These are phyloP conservation scores for Drosophila insularis DNA, from an alignment of 1,140 invertebrate species.

Conservation along the genomic window DNA sequence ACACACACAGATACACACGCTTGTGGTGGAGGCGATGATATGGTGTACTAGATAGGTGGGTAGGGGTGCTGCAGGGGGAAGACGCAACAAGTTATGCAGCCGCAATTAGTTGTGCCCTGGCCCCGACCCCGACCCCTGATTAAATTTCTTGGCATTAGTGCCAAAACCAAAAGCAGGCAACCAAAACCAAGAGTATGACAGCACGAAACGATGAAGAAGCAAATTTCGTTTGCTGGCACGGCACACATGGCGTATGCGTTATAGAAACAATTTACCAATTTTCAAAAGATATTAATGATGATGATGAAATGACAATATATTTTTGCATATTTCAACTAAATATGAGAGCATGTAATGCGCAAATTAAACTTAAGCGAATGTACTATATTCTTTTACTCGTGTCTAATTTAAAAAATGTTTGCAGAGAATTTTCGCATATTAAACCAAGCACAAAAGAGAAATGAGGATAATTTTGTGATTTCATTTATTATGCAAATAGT, in stretches of 20 bases:
- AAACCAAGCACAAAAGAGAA: neutral
- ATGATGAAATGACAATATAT: neutral
- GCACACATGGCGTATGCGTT: neutral
- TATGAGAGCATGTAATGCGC: neutral
- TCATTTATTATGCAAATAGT: conserved; percentile 71
- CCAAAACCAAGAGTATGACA: neutral
- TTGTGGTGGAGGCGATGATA: conserved; percentile 18
- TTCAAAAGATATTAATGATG: neutral
- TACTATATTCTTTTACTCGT: neutral
- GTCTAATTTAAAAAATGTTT: neutral
- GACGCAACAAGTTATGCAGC: conserved; percentile 75
- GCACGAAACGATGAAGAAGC: neutral
- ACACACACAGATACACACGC: neutral
- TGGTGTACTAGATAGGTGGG: conserved; percentile 31
- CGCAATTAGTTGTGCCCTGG: conserved; percentile 74
- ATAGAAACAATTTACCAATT: conserved; percentile 2
- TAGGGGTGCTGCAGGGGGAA: conserved; percentile 25
- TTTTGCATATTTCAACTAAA: neutral
- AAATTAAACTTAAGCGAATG: neutral
- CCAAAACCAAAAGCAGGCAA: conserved; percentile 65
- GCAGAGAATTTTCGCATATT: conserved; percentile 24
- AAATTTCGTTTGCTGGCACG: neutral
- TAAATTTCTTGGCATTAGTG: conserved; percentile 77
- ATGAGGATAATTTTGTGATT: conserved; percentile 57
- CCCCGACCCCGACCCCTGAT: conserved; percentile 59